Percentiles rank a stretch among this genome's conserved stretches.
Conservation (phyloP, 2,888 invertebrate genomes). For the Gandaritis pyraliata region DNA sequence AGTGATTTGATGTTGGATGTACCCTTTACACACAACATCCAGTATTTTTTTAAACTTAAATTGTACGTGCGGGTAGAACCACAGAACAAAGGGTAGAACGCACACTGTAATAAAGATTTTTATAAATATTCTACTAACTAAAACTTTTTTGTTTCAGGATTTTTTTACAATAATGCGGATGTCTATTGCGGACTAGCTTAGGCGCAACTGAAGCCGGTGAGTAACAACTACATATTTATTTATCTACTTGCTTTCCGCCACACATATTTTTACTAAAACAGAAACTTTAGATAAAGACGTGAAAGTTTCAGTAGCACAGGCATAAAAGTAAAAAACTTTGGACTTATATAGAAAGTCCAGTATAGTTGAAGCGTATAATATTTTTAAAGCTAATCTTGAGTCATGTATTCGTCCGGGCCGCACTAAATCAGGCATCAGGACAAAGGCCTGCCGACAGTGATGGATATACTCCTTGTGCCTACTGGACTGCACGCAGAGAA, state of each 20-base stretch:
- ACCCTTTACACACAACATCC: too few relatives aligned
- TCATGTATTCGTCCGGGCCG: slow-evolving; percentile 30
- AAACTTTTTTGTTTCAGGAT: slow-evolving; percentile 70
- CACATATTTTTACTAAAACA: too few relatives aligned
- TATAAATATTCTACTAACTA: neutral
- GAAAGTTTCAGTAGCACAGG: too few relatives aligned
- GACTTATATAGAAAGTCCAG: neutral
- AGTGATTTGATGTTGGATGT: too few relatives aligned
- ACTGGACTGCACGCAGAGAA: slow-evolving; percentile 39
- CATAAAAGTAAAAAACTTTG: neutral
- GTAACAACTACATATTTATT: slow-evolving; percentile 42
- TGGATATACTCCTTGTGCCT: slow-evolving; percentile 44
- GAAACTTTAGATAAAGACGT: too few relatives aligned
- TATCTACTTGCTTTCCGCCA: too few relatives aligned
- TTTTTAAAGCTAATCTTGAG: slow-evolving; percentile 31
- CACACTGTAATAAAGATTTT: neutral
- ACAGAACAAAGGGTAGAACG: too few relatives aligned
- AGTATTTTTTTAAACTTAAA: too few relatives aligned
- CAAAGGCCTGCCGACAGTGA: slow-evolving; percentile 52
- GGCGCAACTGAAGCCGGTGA: slow-evolving; percentile 74
- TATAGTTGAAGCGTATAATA: slow-evolving; percentile 18
- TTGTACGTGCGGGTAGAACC: too few relatives aligned
- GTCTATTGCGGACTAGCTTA: slow-evolving; percentile 76
- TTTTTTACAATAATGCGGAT: slow-evolving; percentile 79
- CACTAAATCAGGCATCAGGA: slow-evolving; percentile 47